Evolutionary conservation across 2,888 invertebrate genomes (phyloP).

Genomic region (Idaea straminata): DNA sequence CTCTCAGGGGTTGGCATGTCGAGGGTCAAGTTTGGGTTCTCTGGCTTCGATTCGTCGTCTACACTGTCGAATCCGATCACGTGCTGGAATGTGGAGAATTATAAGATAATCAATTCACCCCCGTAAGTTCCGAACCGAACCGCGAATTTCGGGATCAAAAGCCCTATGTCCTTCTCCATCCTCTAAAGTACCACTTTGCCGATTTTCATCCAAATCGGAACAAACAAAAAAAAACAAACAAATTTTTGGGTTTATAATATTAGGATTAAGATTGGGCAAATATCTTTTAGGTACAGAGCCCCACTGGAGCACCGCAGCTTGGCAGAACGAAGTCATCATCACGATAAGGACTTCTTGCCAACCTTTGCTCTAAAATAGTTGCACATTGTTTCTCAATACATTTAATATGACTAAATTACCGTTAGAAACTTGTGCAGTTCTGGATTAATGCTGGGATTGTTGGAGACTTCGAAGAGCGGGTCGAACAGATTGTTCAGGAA

Average conservation of each 20-base stretch:
- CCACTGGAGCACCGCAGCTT: too few species aligned
- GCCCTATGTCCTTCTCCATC: too few species aligned
- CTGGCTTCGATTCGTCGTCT: conserved; percentile 99
- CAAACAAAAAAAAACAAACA: too few species aligned
- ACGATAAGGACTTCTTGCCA: conserved; percentile 38
- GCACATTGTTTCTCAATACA: conserved; percentile 4
- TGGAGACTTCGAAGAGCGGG: conserved; percentile 96
- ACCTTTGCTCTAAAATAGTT: conserved; percentile 9
- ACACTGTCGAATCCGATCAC: conserved; percentile 99
- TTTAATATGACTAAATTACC: conserved; percentile 30
- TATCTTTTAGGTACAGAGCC: too few species aligned
- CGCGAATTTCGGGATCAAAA: too few species aligned
- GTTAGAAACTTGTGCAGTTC: conserved; percentile 88
- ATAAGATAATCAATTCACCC: background rate
- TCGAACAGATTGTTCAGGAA: conserved; percentile 94
- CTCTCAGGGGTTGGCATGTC: conserved; percentile 89
- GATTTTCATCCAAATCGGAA: too few species aligned
- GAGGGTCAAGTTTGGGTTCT: conserved; percentile 93
- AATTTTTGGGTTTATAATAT: too few species aligned
- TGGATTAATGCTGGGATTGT: conserved; percentile 91
- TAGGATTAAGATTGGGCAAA: too few species aligned
- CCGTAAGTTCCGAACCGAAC: too few species aligned
- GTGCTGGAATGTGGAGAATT: conserved; percentile 66
- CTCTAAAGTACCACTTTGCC: too few species aligned
- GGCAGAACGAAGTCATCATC: conserved; percentile 2